phyloP scores from a whole-genome alignment of 2,113 vertebrate species.

The Callipepla squamata region DNA sequence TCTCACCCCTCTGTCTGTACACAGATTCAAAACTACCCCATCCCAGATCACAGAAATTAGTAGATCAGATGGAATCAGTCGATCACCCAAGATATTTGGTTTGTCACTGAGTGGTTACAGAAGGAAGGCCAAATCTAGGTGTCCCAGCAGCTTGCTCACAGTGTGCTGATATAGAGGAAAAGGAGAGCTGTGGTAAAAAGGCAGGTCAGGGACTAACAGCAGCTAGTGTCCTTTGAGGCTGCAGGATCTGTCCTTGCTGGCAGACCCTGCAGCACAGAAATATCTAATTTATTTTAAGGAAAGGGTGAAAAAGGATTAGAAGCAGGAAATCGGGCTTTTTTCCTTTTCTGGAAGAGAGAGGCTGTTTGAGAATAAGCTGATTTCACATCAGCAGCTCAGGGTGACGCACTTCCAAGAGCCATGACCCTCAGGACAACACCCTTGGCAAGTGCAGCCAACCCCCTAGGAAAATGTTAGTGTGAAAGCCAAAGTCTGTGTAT shows the following conservation, averaged over 20 bases:
- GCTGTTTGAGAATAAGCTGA: conserved; percentile 14
- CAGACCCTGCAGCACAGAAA: conserved; percentile 4
- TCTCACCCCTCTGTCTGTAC: not conserved
- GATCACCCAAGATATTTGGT: not conserved
- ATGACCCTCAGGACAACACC: not conserved
- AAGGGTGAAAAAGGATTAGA: conserved; percentile 57
- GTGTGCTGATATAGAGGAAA: not conserved
- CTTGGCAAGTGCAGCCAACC: not conserved
- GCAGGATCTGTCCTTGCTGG: not conserved
- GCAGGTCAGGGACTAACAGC: not conserved
- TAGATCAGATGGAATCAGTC: not conserved
- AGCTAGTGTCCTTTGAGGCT: not conserved
- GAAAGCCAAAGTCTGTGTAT: not conserved
- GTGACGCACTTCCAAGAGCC: not conserved
- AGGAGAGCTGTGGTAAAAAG: not conserved
- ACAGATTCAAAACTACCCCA: not conserved
- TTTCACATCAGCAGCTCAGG: not conserved
- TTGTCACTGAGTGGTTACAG: not conserved
- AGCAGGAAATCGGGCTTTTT: conserved; percentile 17
- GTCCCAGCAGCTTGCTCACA: not conserved
- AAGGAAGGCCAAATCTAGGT: not conserved
- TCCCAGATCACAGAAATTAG: not conserved
- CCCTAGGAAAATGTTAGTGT: conserved; percentile 34
- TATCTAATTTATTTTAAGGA: conserved; percentile 54
- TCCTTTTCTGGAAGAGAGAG: not conserved